These are phyloP conservation scores for Chiridota heheva DNA, from an alignment of 35 echinoderm and acorn worm genomes.

Conservation along the genomic window DNA sequence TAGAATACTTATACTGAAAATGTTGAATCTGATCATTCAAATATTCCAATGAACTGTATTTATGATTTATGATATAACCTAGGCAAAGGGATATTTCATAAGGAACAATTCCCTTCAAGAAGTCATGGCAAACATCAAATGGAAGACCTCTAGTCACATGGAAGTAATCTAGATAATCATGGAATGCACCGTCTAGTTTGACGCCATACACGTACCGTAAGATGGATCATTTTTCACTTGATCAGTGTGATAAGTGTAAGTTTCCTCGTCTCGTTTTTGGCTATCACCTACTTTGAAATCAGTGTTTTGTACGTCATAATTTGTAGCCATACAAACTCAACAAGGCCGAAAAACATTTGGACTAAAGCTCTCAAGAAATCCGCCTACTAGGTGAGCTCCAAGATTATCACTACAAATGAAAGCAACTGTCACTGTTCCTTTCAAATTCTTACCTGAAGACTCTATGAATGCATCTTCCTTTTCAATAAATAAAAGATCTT, in stretches of 20 bases:
- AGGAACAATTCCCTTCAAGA: conserved; percentile 18
- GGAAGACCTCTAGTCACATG: conserved; percentile 20
- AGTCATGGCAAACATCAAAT: conserved; percentile 31
- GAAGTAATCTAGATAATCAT: conserved; percentile 4
- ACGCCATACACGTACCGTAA: conserved; percentile 18
- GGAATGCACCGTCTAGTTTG: not conserved
- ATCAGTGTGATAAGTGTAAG: conserved; percentile 11
- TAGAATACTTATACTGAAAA: not conserved
- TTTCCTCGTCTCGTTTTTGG: conserved; percentile 18
- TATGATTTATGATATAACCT: conserved; percentile 8
- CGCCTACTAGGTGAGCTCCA: not conserved
- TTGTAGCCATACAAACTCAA: not conserved
- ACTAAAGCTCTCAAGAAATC: conserved; percentile 23
- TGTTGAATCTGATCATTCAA: not conserved
- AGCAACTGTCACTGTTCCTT: conserved; percentile 26
- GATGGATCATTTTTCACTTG: conserved; percentile 20
- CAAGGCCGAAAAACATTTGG: conserved; percentile 28
- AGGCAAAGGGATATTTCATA: conserved; percentile 3
- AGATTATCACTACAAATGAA: conserved; percentile 14
- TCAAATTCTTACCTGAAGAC: conserved; percentile 3
- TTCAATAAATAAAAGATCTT: conserved; percentile 17
- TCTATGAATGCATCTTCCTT: conserved; percentile 18
- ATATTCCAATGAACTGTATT: conserved; percentile 17
- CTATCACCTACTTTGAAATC: not conserved
- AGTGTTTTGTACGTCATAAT: not conserved